Conservation (phyloP, 2,113 vertebrate species). For the Clarias magur region DNA sequence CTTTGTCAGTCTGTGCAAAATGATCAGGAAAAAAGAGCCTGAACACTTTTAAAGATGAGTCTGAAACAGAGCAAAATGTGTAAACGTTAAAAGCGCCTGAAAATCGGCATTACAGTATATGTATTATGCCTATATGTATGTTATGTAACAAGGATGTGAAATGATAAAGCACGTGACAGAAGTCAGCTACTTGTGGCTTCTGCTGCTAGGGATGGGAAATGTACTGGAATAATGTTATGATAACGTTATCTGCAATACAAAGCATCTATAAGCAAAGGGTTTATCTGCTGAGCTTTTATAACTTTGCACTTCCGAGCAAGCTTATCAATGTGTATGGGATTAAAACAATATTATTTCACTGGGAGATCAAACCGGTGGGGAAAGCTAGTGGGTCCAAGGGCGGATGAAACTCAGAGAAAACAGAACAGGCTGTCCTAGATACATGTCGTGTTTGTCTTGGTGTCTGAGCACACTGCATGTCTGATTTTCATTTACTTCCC, state of each 20-base stretch:
- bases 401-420: constrained; percentile 40
- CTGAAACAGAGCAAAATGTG: too few species aligned
- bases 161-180: not conserved
- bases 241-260: not conserved
- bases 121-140: not conserved
- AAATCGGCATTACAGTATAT: too few species aligned
- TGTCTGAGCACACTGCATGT: constrained; percentile 30
- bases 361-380: constrained; percentile 36
- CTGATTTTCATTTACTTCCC: constrained; percentile 33
- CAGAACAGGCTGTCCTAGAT: constrained; percentile 40
- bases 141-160: not conserved
- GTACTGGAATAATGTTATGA: not conserved
- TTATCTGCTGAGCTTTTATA: constrained; percentile 17
- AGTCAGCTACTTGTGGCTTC: not conserved
- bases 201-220: not conserved
- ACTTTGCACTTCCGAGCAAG: not conserved
- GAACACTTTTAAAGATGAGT: too few species aligned
- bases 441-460: constrained; percentile 46
- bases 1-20: too few species aligned
- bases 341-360: constrained; percentile 48
- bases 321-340: constrained; percentile 26
- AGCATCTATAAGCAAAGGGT: not conserved
- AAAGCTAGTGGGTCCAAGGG: not conserved
- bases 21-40: too few species aligned
- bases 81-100: too few species aligned